Conservation (phyloP, 2,888 invertebrate species). For the Cosmopolites sordidus region DNA sequence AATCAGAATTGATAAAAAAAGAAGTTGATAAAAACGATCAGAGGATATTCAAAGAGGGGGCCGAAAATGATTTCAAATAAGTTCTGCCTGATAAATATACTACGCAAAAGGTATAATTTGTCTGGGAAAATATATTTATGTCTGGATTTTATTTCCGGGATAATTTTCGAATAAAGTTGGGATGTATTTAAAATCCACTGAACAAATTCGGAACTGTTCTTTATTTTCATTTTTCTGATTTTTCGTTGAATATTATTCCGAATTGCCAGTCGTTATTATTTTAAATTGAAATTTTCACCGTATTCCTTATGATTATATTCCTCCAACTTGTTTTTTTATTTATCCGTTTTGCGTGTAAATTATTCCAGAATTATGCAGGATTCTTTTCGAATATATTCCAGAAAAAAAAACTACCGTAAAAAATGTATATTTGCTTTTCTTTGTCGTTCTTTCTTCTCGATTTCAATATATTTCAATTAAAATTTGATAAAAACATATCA, state of each 20-base stretch:
- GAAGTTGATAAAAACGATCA: too few relatives aligned
- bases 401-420: neutral
- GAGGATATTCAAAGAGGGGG: too few relatives aligned
- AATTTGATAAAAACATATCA: too few relatives aligned
- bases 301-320: conserved; percentile 10
- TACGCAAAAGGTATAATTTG: conserved; percentile 9
- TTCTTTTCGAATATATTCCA: neutral
- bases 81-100: conserved; percentile 7
- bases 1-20: too few relatives aligned
- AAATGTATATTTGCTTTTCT: conserved; percentile 1
- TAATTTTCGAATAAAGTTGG: conserved; percentile 17
- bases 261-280: conserved; percentile 21
- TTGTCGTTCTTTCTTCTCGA: neutral
- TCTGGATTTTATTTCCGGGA: conserved; percentile 9
- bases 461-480: too few relatives aligned
- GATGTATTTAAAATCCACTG: conserved; percentile 16
- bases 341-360: conserved; percentile 13
- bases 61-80: conserved; percentile 6
- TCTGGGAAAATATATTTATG: conserved; percentile 1
- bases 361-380: conserved; percentile 16
- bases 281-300: conserved; percentile 20
- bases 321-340: conserved; percentile 14
- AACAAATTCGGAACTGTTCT: conserved; percentile 10
- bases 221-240: conserved; percentile 19
- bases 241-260: conserved; percentile 17